Evolutionary conservation across 2,888 invertebrate genomes (phyloP), one percentile per base, ranked within the genome.

Genomic region (Osedax frankpressi): DNA sequence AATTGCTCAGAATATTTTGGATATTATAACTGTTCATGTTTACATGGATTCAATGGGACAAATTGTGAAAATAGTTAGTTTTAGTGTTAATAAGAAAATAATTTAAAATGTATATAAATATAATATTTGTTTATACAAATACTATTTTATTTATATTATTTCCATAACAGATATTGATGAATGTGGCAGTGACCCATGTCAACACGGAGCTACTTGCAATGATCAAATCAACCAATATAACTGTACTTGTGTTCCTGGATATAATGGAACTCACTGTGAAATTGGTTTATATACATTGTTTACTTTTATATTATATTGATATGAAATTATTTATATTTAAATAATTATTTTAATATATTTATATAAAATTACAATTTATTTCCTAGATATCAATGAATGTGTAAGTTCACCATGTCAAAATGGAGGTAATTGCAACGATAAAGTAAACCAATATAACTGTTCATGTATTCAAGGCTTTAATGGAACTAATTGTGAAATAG

Each of bases 351-450:
- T n/a, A n/a, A n/a, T n/a, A n/a, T n/a, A n/a, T n/a, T n/a, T n/a
- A n/a, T n/a, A n/a, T n/a, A n/a, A n/a, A n/a, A n/a, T n/a, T n/a
- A n/a, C n/a, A n/a, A n/a, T n/a, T n/a, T n/a, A n/a, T n/a, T n/a
- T n/a, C n/a, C n/a, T n/a, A 68, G 69, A 68, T 68, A 27, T 68
- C 28, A 68, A 68, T 6, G 69, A 68, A 27, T 68, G 69, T 68
- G 3, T 24, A 3, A 68, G 69, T 28, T 68, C 69, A 27, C 69
- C 69, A n/a, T 68, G 69, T 68, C 3, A 6, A 68, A 68, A 68
- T 24, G 69, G 69, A 28, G 69, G 69, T 28, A 68, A 1, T 3
- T 68, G 69, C 69, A 68, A 1, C 24, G 69, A 68, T 28, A 11
- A n/a, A 19, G 69, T 26, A 6, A 1, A 28, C 19, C 26, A 27